phyloP scores from a whole-genome alignment of 2,888 invertebrate genomes.

The Phymatocera aterrima region DNA sequence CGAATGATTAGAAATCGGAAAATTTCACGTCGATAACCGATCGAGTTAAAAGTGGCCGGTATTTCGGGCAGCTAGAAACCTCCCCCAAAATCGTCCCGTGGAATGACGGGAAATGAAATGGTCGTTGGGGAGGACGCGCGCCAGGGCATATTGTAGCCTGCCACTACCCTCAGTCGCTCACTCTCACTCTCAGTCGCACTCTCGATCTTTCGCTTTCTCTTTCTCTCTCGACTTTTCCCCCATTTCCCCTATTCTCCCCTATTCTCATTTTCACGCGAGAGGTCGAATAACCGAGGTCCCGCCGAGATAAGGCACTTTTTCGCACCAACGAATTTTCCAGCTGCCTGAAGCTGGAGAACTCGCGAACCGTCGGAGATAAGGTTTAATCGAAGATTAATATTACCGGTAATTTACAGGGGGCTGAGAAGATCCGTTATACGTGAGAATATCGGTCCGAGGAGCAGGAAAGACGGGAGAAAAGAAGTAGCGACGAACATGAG shows the following conservation, averaged over 20 bases:
- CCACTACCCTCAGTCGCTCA: background rate
- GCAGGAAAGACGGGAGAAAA: background rate
- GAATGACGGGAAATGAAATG: constrained; percentile 40
- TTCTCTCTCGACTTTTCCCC: constrained; percentile 7
- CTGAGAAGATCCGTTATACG: background rate
- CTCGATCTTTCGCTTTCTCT: constrained; percentile 25
- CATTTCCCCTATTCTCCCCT: constrained; percentile 39
- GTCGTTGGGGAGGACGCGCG: background rate
- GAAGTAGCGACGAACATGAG: background rate
- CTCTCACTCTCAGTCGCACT: too few species aligned
- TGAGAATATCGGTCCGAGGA: constrained; percentile 7
- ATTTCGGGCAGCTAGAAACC: constrained; percentile 13
- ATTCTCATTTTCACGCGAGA: constrained; percentile 53
- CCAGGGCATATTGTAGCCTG: constrained; percentile 39
- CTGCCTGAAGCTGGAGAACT: constrained; percentile 41
- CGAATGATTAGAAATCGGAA: constrained; percentile 1
- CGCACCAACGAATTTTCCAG: constrained; percentile 61
- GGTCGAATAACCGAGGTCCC: constrained; percentile 12
- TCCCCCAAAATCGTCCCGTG: constrained; percentile 2
- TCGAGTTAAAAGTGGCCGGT: constrained; percentile 30
- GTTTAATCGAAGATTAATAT: constrained; percentile 70
- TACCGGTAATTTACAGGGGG: constrained; percentile 55
- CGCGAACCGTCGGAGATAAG: constrained; percentile 61
- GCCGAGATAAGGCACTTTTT: constrained; percentile 56
- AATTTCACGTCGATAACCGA: constrained; percentile 23